These are phyloP conservation scores for Halcyon senegalensis DNA, from an alignment of 2,113 vertebrate genomes.

Conservation along the genomic window DNA sequence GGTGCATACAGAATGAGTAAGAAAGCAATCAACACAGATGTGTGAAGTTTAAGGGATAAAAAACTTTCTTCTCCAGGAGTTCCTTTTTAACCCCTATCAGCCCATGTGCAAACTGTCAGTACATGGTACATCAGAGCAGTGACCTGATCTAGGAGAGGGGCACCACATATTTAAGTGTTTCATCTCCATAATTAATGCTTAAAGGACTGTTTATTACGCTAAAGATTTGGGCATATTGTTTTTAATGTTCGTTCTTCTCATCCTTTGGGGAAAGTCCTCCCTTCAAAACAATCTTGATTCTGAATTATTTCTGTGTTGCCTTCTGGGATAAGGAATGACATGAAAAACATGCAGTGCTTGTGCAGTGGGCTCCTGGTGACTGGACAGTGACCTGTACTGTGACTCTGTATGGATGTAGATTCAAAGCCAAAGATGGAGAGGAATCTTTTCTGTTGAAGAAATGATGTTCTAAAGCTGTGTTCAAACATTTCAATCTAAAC, in stretches of 20 bases:
- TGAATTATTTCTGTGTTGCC: background rate
- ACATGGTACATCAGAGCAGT: background rate
- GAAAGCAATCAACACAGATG: background rate
- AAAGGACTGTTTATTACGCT: background rate
- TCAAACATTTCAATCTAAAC: background rate
- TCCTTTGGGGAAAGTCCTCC: background rate
- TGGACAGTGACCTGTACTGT: background rate
- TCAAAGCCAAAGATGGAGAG: background rate
- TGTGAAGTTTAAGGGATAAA: background rate
- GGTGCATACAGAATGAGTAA: background rate
- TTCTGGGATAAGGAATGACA: background rate
- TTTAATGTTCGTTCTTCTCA: background rate
- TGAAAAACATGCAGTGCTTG: background rate
- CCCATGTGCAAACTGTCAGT: background rate
- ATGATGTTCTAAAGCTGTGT: background rate
- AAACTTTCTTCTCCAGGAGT: background rate
- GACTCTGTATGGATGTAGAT: background rate
- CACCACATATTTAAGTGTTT: background rate
- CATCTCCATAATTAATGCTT: background rate
- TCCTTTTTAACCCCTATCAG: background rate
- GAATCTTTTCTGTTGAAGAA: background rate
- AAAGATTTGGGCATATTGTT: background rate
- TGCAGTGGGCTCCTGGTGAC: background rate
- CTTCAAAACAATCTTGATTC: background rate
- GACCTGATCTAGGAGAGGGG: background rate